Evolutionary conservation across 2,797 vertebrate species (phyloP).

Genomic region (Nothura maculosa): DNA sequence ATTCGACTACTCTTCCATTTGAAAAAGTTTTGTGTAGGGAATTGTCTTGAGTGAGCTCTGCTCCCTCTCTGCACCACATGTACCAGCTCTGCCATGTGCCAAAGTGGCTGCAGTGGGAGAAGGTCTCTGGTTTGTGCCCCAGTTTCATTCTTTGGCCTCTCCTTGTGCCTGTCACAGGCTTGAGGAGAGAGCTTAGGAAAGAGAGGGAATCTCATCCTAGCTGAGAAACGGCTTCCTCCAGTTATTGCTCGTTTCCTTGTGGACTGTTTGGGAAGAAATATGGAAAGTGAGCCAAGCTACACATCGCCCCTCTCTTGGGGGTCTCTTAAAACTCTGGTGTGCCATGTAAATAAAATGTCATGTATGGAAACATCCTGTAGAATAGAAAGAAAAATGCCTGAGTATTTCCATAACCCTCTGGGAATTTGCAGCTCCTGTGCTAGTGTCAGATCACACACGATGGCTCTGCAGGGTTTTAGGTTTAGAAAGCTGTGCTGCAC

Average conservation of each 20-base stretch:
- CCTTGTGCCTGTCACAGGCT: not conserved
- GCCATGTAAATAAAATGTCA: not conserved
- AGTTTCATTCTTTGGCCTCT: not conserved
- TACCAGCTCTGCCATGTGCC: fast-evolving
- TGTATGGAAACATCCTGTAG: not conserved
- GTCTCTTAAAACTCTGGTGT: not conserved
- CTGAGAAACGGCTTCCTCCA: not conserved
- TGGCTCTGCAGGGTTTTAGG: not conserved
- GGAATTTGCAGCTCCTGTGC: not conserved
- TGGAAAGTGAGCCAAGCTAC: not conserved
- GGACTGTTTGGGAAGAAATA: not conserved
- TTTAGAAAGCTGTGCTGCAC: not conserved
- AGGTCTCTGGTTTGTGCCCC: not conserved
- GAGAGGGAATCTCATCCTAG: not conserved
- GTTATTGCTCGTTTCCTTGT: not conserved
- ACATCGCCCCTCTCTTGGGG: not conserved
- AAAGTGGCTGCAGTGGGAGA: not conserved
- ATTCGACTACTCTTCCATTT: not conserved
- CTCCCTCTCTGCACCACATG: not conserved
- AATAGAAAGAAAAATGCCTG: not conserved
- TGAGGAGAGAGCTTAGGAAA: not conserved
- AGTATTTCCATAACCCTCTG: not conserved
- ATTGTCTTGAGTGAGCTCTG: not conserved
- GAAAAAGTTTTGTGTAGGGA: not conserved
- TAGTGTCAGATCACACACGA: fast-evolving